A percentile compares a stretch with the other conserved stretches of the same genome.
phyloP scores from a whole-genome alignment of 2,888 invertebrate species.

The Pandemis cinnamomeana region DNA sequence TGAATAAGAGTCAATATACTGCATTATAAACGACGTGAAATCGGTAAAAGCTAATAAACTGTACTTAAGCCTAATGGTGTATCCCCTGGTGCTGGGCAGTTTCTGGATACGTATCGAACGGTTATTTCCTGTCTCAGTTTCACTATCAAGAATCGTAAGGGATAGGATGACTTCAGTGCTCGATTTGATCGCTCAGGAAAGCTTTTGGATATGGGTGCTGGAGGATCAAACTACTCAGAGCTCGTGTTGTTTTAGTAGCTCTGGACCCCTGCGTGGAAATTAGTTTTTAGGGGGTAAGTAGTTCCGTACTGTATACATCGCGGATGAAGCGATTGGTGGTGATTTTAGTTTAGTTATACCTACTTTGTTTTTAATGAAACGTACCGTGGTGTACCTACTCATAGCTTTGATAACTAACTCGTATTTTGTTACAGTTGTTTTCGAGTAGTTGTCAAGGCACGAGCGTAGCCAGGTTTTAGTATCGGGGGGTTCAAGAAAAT shows the following conservation, averaged over 20 bases:
- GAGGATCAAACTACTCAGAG: slow-evolving; percentile 30
- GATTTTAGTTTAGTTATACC: neutral
- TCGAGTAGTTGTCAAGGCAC: too few relatives aligned
- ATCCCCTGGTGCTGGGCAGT: slow-evolving; percentile 43
- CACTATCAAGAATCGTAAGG: slow-evolving; percentile 8
- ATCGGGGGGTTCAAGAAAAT: too few relatives aligned
- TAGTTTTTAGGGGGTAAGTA: slow-evolving; percentile 30
- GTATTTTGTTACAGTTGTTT: too few relatives aligned
- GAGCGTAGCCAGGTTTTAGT: too few relatives aligned
- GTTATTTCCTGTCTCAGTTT: slow-evolving; percentile 14
- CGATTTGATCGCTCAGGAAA: slow-evolving; percentile 16
- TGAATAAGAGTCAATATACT: slow-evolving; percentile 8
- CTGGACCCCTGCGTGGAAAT: slow-evolving; percentile 29
- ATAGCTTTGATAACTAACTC: too few relatives aligned
- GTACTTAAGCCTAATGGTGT: slow-evolving; percentile 45
- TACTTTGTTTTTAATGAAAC: neutral
- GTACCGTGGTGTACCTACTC: too few relatives aligned
- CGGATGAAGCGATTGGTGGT: neutral
- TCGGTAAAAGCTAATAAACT: slow-evolving; percentile 47
- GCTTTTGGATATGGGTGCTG: slow-evolving; percentile 15
- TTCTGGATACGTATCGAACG: slow-evolving; percentile 16
- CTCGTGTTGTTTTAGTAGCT: slow-evolving; percentile 36
- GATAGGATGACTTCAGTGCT: slow-evolving; percentile 16
- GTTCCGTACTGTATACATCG: slow-evolving; percentile 5
- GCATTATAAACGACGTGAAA: slow-evolving; percentile 38